These are phyloP conservation scores for Chaetops frenatus DNA, from an alignment of 2,113 vertebrate genomes.

Conservation along the genomic window DNA sequence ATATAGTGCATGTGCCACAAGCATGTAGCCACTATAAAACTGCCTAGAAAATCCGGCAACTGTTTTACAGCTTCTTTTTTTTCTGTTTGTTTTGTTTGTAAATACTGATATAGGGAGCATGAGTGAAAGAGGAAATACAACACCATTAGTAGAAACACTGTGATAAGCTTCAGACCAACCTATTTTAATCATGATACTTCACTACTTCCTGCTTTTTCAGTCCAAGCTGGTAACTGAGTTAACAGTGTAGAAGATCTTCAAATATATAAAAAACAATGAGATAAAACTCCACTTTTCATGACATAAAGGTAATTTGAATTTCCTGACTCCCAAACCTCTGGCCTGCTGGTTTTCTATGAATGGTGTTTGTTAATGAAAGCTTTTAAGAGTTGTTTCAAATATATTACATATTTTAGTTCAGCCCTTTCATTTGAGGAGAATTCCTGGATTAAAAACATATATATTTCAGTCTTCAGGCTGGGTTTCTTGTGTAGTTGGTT, in stretches of 20 bases:
- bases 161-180: background rate
- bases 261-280: background rate
- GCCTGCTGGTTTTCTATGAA: background rate
- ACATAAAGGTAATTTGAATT: background rate
- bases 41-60: background rate
- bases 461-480: background rate
- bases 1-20: slow-evolving; percentile 32
- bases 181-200: background rate
- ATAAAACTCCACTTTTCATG: background rate
- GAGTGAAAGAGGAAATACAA: background rate
- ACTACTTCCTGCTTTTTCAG: background rate
- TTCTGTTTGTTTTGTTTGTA: background rate
- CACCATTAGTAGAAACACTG: background rate
- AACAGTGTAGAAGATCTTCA: background rate
- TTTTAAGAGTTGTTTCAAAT: background rate
- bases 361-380: background rate
- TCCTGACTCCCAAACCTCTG: background rate
- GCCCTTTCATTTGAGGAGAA: background rate
- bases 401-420: background rate
- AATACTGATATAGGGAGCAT: background rate
- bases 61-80: background rate
- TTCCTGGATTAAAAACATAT: background rate
- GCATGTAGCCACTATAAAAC: slow-evolving; percentile 23
- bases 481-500: background rate
- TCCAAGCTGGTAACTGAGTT: background rate